A percentile compares a stretch with the other conserved stretches of the same genome.
phyloP scores from a whole-genome alignment of 2,797 vertebrate genomes.

The Sebastes nivosus region DNA sequence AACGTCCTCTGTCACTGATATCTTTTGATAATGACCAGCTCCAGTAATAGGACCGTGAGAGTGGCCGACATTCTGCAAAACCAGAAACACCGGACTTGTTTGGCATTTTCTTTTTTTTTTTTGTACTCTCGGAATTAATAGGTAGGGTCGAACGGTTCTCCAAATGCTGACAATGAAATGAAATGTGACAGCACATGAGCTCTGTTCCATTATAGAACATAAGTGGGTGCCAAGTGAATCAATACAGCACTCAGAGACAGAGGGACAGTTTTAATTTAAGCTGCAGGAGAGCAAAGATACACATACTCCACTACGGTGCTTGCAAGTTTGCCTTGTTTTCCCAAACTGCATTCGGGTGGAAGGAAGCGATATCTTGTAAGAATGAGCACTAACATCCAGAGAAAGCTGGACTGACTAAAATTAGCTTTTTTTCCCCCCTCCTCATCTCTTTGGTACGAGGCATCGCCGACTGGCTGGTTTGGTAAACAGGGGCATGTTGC shows the following conservation, averaged over 20 bases:
- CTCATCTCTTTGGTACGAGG: slow-evolving; percentile 11
- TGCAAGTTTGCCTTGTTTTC: slow-evolving; percentile 1
- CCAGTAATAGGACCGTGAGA: slow-evolving; percentile 7
- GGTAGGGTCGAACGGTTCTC: slow-evolving; percentile 10
- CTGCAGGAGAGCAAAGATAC: slow-evolving; percentile 26
- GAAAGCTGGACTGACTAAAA: slow-evolving; percentile 9
- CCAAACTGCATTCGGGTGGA: slow-evolving; percentile 10
- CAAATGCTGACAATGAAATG: slow-evolving; percentile 1
- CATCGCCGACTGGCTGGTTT: slow-evolving; percentile 14
- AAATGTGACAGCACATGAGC: slow-evolving; percentile 32
- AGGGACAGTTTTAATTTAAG: slow-evolving; percentile 28
- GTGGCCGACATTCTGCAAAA: neutral
- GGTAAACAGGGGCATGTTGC: slow-evolving; percentile 35
- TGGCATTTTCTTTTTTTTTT: neutral
- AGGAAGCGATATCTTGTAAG: neutral
- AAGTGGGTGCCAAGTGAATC: slow-evolving; percentile 58
- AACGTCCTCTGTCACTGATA: slow-evolving; percentile 45
- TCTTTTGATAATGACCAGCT: slow-evolving; percentile 46
- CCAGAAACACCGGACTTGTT: slow-evolving; percentile 20
- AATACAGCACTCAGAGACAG: slow-evolving; percentile 40
- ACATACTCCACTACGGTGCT: neutral
- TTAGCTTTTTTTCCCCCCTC: neutral
- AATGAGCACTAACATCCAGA: neutral
- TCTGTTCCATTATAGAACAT: slow-evolving; percentile 49
- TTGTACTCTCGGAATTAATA: slow-evolving; percentile 1